A percentile compares a stretch with the other conserved stretches of the same genome.
Evolutionary conservation across 1,140 invertebrate species (phyloP).

Genomic region (Drosophila busckii): DNA sequence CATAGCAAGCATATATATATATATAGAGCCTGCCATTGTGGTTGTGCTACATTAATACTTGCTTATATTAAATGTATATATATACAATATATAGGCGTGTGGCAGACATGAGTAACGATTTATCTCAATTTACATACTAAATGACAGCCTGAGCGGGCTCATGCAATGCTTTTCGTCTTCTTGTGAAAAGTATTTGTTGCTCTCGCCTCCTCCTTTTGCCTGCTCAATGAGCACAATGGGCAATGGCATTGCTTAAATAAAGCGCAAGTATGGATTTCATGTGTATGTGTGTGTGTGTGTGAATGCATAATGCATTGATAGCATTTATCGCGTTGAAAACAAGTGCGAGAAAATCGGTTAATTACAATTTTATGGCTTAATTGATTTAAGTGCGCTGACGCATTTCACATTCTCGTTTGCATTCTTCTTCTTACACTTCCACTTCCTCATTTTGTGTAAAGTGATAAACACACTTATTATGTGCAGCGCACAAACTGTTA

Average conservation of each 20-base stretch:
- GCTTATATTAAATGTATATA: slow-evolving; percentile 23
- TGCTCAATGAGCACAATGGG: slow-evolving; percentile 34
- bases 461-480: no score
- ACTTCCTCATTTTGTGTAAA: no score
- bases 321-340: slow-evolving; percentile 39
- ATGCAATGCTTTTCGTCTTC: slow-evolving; percentile 55
- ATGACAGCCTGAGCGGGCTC: slow-evolving; percentile 67
- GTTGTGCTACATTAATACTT: slow-evolving; percentile 30
- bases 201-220: slow-evolving; percentile 2
- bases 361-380: slow-evolving; percentile 33
- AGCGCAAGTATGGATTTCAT: slow-evolving; percentile 65
- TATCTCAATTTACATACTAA: slow-evolving; percentile 77
- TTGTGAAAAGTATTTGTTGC: not conserved
- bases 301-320: slow-evolving; percentile 67
- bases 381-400: slow-evolving; percentile 13
- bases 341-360: slow-evolving; percentile 27
- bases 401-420: not conserved
- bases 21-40: not conserved
- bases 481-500: no score
- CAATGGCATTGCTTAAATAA: slow-evolving; percentile 52
- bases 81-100: slow-evolving; percentile 41
- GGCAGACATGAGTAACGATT: slow-evolving; percentile 73
- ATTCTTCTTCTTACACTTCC: no score
- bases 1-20: not conserved
- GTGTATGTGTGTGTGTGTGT: no score